These are phyloP conservation scores for Penaeus vannamei DNA, from an alignment of 1,140 invertebrate genomes.

Conservation along the genomic window DNA sequence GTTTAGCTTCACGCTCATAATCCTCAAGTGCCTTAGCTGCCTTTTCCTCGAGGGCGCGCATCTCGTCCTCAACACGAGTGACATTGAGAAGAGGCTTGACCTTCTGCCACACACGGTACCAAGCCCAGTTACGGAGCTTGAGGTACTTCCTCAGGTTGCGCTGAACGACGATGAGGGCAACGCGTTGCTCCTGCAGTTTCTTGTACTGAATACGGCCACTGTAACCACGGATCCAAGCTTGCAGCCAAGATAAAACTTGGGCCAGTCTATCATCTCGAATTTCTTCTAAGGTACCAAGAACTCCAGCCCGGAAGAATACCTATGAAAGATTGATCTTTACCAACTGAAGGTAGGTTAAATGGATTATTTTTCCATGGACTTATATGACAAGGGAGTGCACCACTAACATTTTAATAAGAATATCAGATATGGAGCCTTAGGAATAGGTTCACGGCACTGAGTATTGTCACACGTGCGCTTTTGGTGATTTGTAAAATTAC, in stretches of 20 bases:
- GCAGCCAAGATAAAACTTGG: conserved; percentile 99
- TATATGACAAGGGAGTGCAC: no score
- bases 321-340: conserved; percentile 72
- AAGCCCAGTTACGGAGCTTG: conserved; percentile 78
- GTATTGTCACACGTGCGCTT: no score
- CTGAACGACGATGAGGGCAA: conserved; percentile 77
- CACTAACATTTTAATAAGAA: no score
- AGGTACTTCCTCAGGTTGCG: conserved; percentile 79
- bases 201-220: conserved; percentile 93
- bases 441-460: no score
- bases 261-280: conserved; percentile 79
- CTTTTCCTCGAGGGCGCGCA: conserved; percentile 70
- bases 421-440: no score
- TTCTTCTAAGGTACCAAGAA: conserved; percentile 48
- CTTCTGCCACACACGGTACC: conserved; percentile 78
- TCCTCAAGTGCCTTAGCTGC: conserved; percentile 73
- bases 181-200: conserved; percentile 94
- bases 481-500: no score
- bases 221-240: conserved; percentile 90
- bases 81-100: conserved; percentile 73
- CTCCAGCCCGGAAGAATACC: conserved; percentile 75
- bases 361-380: no score
- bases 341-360: no score
- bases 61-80: conserved; percentile 53
- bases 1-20: conserved; percentile 75